Evolutionary conservation across 2,888 invertebrate species (phyloP), one percentile per base, ranked within the genome.

Genomic region (Prosopocoilus inquinatus): DNA sequence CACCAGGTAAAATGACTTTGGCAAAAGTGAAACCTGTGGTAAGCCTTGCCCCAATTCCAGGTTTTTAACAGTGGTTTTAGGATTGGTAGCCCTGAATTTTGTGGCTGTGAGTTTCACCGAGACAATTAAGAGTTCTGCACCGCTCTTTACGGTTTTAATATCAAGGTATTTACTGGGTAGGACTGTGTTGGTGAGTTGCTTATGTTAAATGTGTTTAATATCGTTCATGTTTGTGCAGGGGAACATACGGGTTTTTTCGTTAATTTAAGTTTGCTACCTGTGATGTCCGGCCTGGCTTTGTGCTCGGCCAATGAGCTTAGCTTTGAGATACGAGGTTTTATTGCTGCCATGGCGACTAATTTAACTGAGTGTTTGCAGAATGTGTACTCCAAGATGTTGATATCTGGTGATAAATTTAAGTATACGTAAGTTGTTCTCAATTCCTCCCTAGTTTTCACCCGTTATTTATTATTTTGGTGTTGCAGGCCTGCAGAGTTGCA

Each of bases 101-200:
- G 88, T 90, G 55, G 88, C 89, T 57, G 89, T 90, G 53, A 89
- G 89, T 74, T 90, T 90, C 73, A 89, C 89, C 44, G 90, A 90
- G 75, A 90, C 90, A 9, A 87, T 90, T 45, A 90, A 90, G 74
- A 89, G 89, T 75, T 89, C 89, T 33, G 89, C 89, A 12, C 90
- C 90, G 36, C 79, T 90, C 50, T 90, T 90, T 74, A 90, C 90
- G 38, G 89, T 90, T 54, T 73, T 89, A 58, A 88, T 90, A 66
- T 87, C 89, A 47, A 81, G 85, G 74, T 79, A 81, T 73, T 76
- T 84, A 65, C 75, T 84, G 72, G 84, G 84, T 83, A 76, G 75
- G 67, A 63, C 28, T 13, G 20, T 51, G 13, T 16, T 45, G 7
- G 36, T 15, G 36, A 12, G 43, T 46, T 20, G 12, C 9, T 20